Percentiles rank a stretch among this genome's conserved stretches.
Evolutionary conservation across 2,113 vertebrate species (phyloP).

Genomic region (Clupea harengus): DNA sequence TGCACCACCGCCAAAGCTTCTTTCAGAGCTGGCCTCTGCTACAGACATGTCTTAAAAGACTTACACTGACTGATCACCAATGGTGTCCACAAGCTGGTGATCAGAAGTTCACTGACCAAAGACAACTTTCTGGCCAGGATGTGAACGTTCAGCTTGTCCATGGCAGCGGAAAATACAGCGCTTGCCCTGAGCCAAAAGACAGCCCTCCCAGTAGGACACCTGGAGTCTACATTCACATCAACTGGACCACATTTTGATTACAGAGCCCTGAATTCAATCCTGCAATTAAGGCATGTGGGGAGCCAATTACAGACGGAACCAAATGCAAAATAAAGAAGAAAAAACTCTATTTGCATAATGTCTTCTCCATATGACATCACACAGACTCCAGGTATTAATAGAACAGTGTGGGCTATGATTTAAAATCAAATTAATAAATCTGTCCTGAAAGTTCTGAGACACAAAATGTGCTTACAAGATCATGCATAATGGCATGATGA

Average conservation of each 20-base stretch:
- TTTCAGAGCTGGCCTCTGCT: not conserved
- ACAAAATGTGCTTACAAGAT: not conserved
- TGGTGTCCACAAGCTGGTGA: not conserved
- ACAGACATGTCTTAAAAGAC: not conserved
- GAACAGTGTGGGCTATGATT: slow-evolving; percentile 1
- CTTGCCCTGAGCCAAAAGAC: not conserved
- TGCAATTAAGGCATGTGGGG: slow-evolving; percentile 29
- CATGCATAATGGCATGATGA: not conserved
- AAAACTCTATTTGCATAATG: slow-evolving; percentile 16
- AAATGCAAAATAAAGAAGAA: slow-evolving; percentile 3
- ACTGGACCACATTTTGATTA: slow-evolving; percentile 29
- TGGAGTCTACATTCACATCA: slow-evolving; percentile 13
- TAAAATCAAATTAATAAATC: not conserved
- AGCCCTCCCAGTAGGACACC: not conserved
- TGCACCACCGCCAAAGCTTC: not conserved
- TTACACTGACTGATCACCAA: not conserved
- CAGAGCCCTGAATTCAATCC: slow-evolving; percentile 21
- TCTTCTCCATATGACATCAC: slow-evolving; percentile 31
- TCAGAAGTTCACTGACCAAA: slow-evolving; percentile 1
- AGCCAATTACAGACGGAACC: slow-evolving; percentile 35
- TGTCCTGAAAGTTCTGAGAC: not conserved
- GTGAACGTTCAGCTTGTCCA: not conserved
- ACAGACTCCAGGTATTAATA: slow-evolving; percentile 18
- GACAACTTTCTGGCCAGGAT: not conserved
- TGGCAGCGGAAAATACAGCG: not conserved